Conservation (phyloP, 2,888 invertebrate genomes). For the Ophion slaviceki region DNA sequence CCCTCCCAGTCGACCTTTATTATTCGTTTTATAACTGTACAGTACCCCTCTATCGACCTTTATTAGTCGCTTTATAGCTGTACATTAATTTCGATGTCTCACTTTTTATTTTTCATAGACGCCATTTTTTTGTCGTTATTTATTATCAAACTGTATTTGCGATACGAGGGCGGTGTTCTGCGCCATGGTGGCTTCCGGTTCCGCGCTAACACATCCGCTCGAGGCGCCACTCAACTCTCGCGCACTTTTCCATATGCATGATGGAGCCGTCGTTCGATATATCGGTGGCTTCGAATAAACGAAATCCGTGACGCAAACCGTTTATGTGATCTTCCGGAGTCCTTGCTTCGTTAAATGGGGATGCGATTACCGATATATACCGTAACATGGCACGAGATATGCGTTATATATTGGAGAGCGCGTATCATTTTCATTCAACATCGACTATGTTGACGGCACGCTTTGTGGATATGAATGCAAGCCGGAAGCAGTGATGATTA, state of each 20-base stretch:
- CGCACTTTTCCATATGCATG: constrained; percentile 9
- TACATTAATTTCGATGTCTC: constrained; percentile 50
- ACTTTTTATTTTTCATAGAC: constrained; percentile 33
- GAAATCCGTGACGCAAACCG: no score
- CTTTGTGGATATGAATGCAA: constrained; percentile 18
- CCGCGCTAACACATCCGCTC: constrained; percentile 70
- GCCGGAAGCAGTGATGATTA: constrained; percentile 42
- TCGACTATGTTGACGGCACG: constrained; percentile 5
- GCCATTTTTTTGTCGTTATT: constrained; percentile 65
- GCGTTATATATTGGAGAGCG: not conserved
- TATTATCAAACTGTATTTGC: constrained; percentile 66
- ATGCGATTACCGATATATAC: not conserved
- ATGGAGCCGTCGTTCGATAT: not conserved
- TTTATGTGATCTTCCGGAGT: not conserved
- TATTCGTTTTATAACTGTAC: constrained; percentile 28
- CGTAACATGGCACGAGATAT: not conserved
- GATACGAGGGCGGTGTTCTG: constrained; percentile 68
- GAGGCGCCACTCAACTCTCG: constrained; percentile 37
- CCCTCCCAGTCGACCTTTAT: not conserved
- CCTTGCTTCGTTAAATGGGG: not conserved
- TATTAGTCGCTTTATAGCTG: constrained; percentile 27
- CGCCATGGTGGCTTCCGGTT: constrained; percentile 72
- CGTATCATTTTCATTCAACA: constrained; percentile 21
- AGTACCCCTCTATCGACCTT: not conserved
- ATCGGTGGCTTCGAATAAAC: not conserved